phyloP scores from a whole-genome alignment of 2,888 invertebrate genomes.

The Hyppa rectilinea region DNA sequence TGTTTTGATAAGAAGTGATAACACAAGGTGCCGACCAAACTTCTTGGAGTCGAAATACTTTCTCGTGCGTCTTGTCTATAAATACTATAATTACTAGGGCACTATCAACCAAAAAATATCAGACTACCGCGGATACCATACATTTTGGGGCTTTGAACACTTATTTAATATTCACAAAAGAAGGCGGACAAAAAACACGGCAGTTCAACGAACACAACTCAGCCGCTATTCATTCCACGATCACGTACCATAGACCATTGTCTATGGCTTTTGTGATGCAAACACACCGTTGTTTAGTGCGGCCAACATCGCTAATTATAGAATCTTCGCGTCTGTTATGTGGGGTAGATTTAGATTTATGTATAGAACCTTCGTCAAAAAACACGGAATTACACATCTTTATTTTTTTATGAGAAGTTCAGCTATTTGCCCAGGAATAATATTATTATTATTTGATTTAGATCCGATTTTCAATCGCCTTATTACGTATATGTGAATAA shows the following conservation, averaged over 20 bases:
- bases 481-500: too few relatives aligned
- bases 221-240: slow-evolving; percentile 57
- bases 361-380: neutral
- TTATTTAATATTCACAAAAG: slow-evolving; percentile 62
- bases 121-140: neutral
- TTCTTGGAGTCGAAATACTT: slow-evolving; percentile 5
- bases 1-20: slow-evolving; percentile 43
- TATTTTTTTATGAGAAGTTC: neutral
- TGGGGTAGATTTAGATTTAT: neutral
- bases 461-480: too few relatives aligned
- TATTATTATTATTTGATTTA: too few relatives aligned
- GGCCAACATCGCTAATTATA: slow-evolving; percentile 61
- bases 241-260: slow-evolving; percentile 67
- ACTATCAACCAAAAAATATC: neutral
- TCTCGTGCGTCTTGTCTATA: neutral
- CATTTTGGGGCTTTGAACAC: slow-evolving; percentile 26
- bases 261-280: slow-evolving; percentile 67
- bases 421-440: too few relatives aligned
- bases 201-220: slow-evolving; percentile 56
- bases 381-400: neutral
- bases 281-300: slow-evolving; percentile 58
- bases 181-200: slow-evolving; percentile 53
- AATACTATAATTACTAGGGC: neutral
- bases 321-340: slow-evolving; percentile 32
- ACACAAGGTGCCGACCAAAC: slow-evolving; percentile 13